Evolutionary conservation across 2,888 invertebrate species (phyloP), one percentile per base, ranked within the genome.

Genomic region (Urechis unicinctus): DNA sequence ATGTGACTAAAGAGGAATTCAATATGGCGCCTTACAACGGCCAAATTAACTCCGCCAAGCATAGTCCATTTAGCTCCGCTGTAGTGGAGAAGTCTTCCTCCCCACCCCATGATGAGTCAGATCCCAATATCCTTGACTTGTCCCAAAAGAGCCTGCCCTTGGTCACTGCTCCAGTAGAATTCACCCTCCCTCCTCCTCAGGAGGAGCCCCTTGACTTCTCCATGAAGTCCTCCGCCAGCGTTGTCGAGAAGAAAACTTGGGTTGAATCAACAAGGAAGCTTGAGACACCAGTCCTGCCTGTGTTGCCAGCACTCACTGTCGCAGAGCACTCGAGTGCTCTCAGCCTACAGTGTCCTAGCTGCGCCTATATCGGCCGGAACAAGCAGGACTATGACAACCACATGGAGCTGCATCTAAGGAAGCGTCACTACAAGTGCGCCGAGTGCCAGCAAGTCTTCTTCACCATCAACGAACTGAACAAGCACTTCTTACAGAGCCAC

Each of bases 381-480:
- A 51, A 67, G 28, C 63, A 67, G 17, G 72, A 71, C 53, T 72
- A 69, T 53, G 69, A 69, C 30, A 60, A 68, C 1, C 72, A 73
- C 55, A 70, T 70, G 68, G 68, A 68, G 44, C 61, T 70, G 6
- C 72, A 71, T 56, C 59, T 67, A 25, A 68, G 66, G 58, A 70
- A 69, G 52, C 53, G 68, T 29, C 65, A 68, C n/a, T 70, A 71
- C 56, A 69, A 67, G 53, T 75, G 75, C 62, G 70, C 69, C 13
- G 69, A 74, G 56, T 77, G 77, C 57, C 68, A 71, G 53, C 61
- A 69, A 44, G 67, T 68, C 57, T 72, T 74, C 59, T 66, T 62
- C 48, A 64, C 68, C 28, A 66, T 74, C 45, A 71, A 72, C 50
- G 71, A 71, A 30, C 66, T 75, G n/a, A 77, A 75, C 59, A 65